Conservation (phyloP, 2,888 invertebrate species). For the Cyaniris semiargus region DNA sequence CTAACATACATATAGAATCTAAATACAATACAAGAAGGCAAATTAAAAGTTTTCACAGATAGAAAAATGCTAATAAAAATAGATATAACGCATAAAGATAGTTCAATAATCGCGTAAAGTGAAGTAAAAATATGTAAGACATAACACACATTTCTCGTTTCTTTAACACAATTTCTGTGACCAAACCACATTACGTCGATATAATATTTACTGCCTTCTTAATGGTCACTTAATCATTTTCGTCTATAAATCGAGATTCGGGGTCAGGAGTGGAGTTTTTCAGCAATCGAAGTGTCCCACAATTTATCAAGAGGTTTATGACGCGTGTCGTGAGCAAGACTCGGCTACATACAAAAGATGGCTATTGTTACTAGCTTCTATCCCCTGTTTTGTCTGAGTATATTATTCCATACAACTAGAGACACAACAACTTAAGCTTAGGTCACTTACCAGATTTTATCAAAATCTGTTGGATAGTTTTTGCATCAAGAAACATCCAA, state of each 20-base stretch:
- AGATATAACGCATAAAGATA: no score
- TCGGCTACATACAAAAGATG: background rate
- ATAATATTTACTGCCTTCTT: conserved; percentile 44
- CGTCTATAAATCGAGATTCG: conserved; percentile 8
- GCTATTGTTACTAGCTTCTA: background rate
- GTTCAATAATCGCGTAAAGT: background rate
- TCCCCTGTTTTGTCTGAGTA: background rate
- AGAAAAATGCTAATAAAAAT: no score
- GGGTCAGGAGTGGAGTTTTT: conserved; percentile 6
- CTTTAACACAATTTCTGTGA: background rate
- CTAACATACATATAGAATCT: no score
- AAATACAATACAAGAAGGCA: no score
- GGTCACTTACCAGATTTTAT: no score
- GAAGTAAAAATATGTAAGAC: background rate
- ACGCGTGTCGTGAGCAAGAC: background rate
- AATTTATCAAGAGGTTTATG: background rate
- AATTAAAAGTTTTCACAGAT: no score
- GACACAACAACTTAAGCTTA: no score
- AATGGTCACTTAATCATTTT: conserved; percentile 49
- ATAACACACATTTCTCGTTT: background rate
- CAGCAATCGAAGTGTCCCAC: background rate
- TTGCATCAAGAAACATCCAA: no score
- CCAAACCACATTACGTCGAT: background rate
- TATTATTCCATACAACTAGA: no score
- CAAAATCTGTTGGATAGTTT: no score